Conservation (phyloP, 2,797 vertebrate genomes). For the Sarcoramphus papa region DNA sequence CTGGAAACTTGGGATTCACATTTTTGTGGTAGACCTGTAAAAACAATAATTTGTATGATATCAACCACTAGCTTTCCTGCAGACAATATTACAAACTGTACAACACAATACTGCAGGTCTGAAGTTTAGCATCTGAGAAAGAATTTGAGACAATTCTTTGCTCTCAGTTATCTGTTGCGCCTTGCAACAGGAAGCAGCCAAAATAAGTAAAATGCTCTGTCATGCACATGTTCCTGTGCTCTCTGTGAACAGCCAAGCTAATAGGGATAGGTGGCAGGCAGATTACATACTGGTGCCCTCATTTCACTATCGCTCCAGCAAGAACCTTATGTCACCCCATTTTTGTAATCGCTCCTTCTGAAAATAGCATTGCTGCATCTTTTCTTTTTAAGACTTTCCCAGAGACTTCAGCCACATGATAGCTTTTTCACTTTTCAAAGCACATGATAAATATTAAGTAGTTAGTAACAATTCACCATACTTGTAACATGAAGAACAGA, state of each 20-base stretch:
- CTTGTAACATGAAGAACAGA: neutral
- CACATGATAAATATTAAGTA: neutral
- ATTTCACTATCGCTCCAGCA: neutral
- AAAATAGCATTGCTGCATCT: neutral
- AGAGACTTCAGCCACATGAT: neutral
- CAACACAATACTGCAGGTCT: neutral
- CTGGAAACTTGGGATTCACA: constrained; percentile 81
- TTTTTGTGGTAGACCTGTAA: constrained; percentile 88
- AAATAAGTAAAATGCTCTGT: neutral
- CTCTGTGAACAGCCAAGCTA: neutral
- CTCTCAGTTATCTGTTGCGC: neutral
- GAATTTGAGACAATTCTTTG: neutral
- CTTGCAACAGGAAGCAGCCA: neutral
- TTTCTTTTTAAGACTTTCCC: neutral
- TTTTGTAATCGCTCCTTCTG: neutral
- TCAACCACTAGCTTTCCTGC: neutral
- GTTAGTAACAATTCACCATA: neutral
- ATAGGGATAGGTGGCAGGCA: neutral
- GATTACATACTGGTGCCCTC: neutral
- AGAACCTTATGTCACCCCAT: neutral
- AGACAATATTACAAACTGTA: neutral
- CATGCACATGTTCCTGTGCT: neutral
- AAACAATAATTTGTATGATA: neutral
- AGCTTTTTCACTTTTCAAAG: neutral
- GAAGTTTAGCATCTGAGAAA: neutral